These are phyloP conservation scores for Hyalella azteca DNA, from an alignment of 2,888 invertebrate genomes.

Conservation along the genomic window DNA sequence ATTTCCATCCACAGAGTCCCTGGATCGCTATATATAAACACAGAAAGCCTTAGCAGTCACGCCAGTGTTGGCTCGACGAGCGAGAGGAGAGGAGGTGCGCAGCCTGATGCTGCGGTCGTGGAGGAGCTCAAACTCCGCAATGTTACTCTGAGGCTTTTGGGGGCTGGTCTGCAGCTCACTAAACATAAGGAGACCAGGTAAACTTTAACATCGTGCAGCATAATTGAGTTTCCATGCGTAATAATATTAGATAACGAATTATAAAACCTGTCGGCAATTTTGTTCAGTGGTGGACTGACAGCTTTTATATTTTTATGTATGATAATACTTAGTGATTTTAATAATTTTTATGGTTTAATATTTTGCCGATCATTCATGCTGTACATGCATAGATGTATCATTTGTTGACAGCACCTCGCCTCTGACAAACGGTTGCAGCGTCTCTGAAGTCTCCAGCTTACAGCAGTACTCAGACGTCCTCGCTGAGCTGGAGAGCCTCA, in stretches of 20 bases:
- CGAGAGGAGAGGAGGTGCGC: constrained; percentile 30
- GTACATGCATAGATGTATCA: too few species aligned
- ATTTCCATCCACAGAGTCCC: too few species aligned
- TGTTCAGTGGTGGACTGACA: too few species aligned
- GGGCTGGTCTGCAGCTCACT: constrained; percentile 37
- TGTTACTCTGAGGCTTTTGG: constrained; percentile 45
- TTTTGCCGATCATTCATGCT: too few species aligned
- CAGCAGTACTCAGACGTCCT: neutral
- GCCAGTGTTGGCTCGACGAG: constrained; percentile 35
- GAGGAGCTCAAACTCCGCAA: constrained; percentile 45
- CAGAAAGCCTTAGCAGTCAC: neutral
- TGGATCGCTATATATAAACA: neutral
- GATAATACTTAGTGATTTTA: neutral
- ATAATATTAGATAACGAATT: too few species aligned
- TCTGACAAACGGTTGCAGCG: neutral
- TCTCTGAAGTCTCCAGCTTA: neutral
- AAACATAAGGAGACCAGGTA: too few species aligned
- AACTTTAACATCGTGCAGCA: too few species aligned
- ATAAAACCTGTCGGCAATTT: too few species aligned
- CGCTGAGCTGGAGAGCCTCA: neutral
- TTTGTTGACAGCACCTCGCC: neutral
- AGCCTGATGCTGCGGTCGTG: constrained; percentile 26
- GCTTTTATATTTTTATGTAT: too few species aligned
- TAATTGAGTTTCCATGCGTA: too few species aligned
- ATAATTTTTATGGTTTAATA: neutral